These are phyloP conservation scores for Otocyon megalotis DNA, from an alignment of 2,113 vertebrate genomes.

Conservation along the genomic window DNA sequence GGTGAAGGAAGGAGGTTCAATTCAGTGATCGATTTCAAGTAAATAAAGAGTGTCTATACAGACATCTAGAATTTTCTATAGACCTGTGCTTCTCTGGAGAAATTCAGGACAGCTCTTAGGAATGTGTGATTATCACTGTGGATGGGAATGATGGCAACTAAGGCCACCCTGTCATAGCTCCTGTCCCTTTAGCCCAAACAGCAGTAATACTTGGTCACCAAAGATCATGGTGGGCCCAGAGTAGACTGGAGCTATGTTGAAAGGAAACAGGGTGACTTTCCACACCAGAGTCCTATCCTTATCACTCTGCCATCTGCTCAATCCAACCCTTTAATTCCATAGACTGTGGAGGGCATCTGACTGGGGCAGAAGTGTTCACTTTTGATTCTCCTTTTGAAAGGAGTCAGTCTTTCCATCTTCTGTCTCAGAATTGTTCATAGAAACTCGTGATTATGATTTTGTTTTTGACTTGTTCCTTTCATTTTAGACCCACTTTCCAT, in stretches of 20 bases:
- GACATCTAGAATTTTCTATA: conserved; percentile 16
- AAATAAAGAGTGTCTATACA: neutral
- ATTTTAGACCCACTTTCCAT: neutral
- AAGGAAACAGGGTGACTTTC: neutral
- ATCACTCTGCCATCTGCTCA: accelerated
- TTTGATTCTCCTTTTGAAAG: conserved; percentile 7
- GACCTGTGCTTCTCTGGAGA: neutral
- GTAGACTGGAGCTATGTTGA: accelerated
- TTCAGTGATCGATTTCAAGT: neutral
- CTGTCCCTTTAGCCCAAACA: neutral
- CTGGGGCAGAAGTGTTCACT: neutral
- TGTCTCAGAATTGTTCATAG: neutral
- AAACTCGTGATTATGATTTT: neutral
- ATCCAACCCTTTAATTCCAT: neutral
- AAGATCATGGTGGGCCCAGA: accelerated
- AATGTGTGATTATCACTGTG: neutral
- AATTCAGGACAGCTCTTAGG: neutral
- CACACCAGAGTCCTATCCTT: neutral
- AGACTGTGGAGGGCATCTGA: neutral
- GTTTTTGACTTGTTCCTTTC: neutral
- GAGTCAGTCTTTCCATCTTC: neutral
- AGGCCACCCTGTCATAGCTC: neutral
- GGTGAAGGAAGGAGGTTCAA: neutral
- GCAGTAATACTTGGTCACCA: neutral
- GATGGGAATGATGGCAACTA: neutral